Base-by-base conservation (phyloP, 64 coral and sea anemone species). In the Pocillopora verrucosa region DNA sequence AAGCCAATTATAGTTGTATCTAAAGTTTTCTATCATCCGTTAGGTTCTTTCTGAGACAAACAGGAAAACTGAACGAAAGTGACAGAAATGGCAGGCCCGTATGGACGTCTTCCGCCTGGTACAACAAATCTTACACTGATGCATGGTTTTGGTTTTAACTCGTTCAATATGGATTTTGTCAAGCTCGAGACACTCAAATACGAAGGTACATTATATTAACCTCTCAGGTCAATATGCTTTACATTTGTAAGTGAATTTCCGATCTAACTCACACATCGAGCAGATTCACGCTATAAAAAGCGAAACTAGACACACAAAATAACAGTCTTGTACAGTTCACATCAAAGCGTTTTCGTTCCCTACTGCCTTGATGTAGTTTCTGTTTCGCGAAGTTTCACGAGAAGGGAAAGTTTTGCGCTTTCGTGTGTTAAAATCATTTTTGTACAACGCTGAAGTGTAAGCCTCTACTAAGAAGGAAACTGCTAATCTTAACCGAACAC, bases 231-330 rank as follows among this genome's bases (percentile, higher is more conserved):
- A 70, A 69, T 72, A 84, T 70, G 68, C 82, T 16, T n/a, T 13
- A 85, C 34, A 69, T 85, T 56, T 13, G 1, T 22, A 70, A 81
- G 63, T 72, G 68, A 72, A 85, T 65, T 85, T 85, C 82, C 82
- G 62, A 30, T 72, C 36, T 17, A 3, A 56, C 63, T 45, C 24
- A 85, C 57, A 41, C 72, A 34, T 68, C 35, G 17, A 56, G 17
- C 11, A 56, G 56, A n/a, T 26, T 36, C 82, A 85, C 82, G 82
- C 82, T 45, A 85, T 72, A 72, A 1, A 14, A 85, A 83, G 11
- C 67, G 25, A 63, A 13, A 17, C 2, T 63, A 9, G 61, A 13
- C 20, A 24, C 20, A 70, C 67, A 70, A 70, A 24, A 24, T 22
- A 70, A 30, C 19, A 30, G 10, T 70, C 25, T 70, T 7, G 25